A percentile compares a stretch with the other conserved stretches of the same genome.
These are phyloP conservation scores for Perdita meconis DNA, from an alignment of 2,888 invertebrate genomes.

Conservation along the genomic window DNA sequence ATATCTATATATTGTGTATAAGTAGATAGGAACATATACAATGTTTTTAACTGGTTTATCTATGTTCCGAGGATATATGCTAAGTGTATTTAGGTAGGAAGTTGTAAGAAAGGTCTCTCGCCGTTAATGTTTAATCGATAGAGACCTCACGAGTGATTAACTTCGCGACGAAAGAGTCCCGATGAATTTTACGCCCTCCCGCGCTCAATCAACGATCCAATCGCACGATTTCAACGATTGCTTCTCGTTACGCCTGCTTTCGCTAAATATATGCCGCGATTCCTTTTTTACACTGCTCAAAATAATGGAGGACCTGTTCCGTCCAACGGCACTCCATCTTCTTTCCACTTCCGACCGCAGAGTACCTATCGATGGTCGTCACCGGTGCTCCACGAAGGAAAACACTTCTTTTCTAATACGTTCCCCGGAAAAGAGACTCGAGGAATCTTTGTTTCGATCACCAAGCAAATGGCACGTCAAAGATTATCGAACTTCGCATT, in stretches of 20 bases:
- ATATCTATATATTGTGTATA: constrained; percentile 80
- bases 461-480: not conserved
- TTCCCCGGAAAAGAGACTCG: not conserved
- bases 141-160: constrained; percentile 70
- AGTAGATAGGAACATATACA: constrained; percentile 82
- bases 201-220: not conserved
- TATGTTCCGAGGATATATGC: constrained; percentile 81
- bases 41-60: constrained; percentile 83
- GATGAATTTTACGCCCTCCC: constrained; percentile 17
- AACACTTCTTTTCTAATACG: no score
- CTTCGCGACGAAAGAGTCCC: constrained; percentile 54
- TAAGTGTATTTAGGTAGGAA: constrained; percentile 76
- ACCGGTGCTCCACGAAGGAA: no score
- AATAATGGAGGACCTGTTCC: constrained; percentile 14
- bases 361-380: no score
- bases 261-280: not conserved
- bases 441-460: not conserved
- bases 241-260: not conserved
- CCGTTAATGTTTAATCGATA: constrained; percentile 75
- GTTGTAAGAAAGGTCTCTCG: constrained; percentile 70
- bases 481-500: not conserved
- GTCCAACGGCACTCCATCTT: no score
- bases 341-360: no score
- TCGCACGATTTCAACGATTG: not conserved
- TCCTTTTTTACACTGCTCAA: not conserved